Evolutionary conservation across 2,113 vertebrate genomes (phyloP), one percentile per base, ranked within the genome.

Genomic region (Phodopus roborovskii): DNA sequence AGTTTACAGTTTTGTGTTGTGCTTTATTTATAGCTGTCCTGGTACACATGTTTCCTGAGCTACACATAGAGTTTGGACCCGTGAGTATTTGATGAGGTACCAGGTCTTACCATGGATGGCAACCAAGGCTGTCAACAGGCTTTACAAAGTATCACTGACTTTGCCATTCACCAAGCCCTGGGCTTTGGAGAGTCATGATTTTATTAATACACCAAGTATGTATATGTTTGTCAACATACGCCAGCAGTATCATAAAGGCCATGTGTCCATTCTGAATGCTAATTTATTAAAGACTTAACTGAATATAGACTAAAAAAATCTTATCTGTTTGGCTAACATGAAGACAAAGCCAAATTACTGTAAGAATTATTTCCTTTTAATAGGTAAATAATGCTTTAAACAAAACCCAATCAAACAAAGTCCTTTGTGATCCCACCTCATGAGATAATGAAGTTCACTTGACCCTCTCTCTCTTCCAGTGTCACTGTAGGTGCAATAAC

Each of bases 101-200:
- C 45, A 77, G 88, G 45, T 77, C 90, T 96, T 77, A 83, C 39
- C 17, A 64, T 36, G 58, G 53, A 93, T 91, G 66, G 48, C 75
- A 75, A 11, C 11, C 83, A n/a, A 58, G 75, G 48, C 70, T 79
- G 28, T 71, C 33, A 74, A 83, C 28, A 87, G 33, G 16, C 92
- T 86, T 92, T 78, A 64, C 30, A 66, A 39, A 87, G 45, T 73
- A n/a, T 94, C 66, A 7, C n/a, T 45, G 48, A 71, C 88, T 28
- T 88, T 82, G 45, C 45, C 88, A 28, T 66, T 88, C 77, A 77
- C 36, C 50, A 95, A 70, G 39, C 60, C 56, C 94, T 74, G 36
- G 42, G 84, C 95, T 94, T 78, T 62, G 36, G 39, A 93, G 94
- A 22, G 48, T 91, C 45, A 66, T 87, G 90, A 91, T 94, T 97